Conservation (phyloP, 2,113 vertebrate genomes). For the Castor canadensis region DNA sequence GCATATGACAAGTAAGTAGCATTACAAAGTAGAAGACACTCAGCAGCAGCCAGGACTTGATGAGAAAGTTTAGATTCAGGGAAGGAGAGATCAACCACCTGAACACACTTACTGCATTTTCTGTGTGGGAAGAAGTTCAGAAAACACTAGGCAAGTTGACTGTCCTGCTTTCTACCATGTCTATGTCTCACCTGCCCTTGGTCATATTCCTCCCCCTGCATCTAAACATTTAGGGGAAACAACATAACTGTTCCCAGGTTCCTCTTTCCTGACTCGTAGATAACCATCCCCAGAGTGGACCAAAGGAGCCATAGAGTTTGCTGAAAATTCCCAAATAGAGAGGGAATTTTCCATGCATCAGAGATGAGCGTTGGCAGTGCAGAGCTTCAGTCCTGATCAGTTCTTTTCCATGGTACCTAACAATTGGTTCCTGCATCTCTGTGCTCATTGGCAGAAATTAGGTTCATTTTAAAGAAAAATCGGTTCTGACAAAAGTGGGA, state of each 20-base stretch:
- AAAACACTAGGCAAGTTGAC: background rate
- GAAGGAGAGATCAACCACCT: background rate
- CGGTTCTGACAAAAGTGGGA: background rate
- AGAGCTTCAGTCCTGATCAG: background rate
- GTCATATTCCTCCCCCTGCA: no score
- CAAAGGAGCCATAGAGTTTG: background rate
- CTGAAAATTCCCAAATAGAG: background rate
- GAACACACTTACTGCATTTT: background rate
- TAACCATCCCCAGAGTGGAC: background rate
- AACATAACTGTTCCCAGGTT: background rate
- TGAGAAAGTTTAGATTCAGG: background rate
- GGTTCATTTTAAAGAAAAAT: constrained; percentile 22
- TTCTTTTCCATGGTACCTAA: background rate
- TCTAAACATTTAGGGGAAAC: background rate
- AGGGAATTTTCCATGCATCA: background rate
- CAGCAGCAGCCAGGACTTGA: background rate
- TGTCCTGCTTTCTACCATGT: background rate
- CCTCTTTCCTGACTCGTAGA: background rate
- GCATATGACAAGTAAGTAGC: background rate
- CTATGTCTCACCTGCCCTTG: background rate
- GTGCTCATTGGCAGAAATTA: background rate
- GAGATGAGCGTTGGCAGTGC: background rate
- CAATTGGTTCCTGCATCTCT: background rate
- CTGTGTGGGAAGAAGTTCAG: background rate
- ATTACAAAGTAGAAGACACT: background rate